Base-by-base conservation (phyloP, 1,140 invertebrate genomes). In the Drosophila navojoa region DNA sequence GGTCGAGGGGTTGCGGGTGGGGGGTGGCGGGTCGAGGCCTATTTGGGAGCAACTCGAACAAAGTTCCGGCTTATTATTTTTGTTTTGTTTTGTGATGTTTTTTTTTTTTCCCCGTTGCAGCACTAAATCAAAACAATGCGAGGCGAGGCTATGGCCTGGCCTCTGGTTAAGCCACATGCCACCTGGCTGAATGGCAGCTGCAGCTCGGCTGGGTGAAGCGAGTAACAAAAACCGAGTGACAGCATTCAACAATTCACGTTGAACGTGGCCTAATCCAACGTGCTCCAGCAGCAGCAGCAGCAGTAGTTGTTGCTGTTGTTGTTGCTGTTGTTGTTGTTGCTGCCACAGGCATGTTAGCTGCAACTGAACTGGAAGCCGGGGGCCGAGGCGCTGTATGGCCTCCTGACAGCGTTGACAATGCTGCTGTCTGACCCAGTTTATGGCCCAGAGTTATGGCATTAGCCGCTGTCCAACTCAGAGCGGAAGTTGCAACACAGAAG, bases 211-310 rank as follows among this genome's bases (percentile, higher is more conserved):
- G 49, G 32, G 32, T 11, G 32, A 54, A 47, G 32, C 42, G 29
- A 45, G 42, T 47, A 52, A 45, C 47, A 35, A 58, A 66, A 71
- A 52, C 69, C 25, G 61, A 58, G 45, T 52, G 69, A 67, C 62
- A 71, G 62, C 62, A 71, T 66, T 71, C 62, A 67, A 53, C 49
- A 38, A 62, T 61, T 49, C 11, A 45, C 60, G 29, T 71, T 52
- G 47, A 52, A 68, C 71, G 57, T 69, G 57, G 58, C 19, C 68
- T 73, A 81, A 73, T 77, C 77, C 60, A 45, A 70, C 64, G 47
- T 69, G 70, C 42, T 45, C 42, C 6, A 45, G 42, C 35, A 11
- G 35, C 35, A 38, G 32, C 19, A 22, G 42, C 35, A 11, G 35
- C 35, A 38, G 32, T 3, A 22, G 54, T 35, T 66, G 45, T n/a